A percentile compares a stretch with the other conserved stretches of the same genome.
phyloP scores from a whole-genome alignment of 53 echinoderm and acorn worm genomes.

The Apostichopus leukothele region DNA sequence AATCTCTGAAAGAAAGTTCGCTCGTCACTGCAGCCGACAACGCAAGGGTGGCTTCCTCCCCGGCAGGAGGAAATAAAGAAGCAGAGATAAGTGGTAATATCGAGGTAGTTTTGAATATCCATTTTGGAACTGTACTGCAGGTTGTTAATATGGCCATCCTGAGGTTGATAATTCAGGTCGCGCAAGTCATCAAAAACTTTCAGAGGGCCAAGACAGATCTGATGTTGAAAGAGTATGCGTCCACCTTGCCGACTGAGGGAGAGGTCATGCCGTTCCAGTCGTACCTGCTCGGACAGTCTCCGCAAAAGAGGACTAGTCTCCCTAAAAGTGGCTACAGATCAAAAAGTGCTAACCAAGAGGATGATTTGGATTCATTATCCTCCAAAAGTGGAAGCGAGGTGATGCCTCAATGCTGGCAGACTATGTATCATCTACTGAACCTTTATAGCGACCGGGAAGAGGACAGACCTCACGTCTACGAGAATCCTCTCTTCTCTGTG shows the following conservation, averaged over 20 bases:
- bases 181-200: constrained; percentile 71
- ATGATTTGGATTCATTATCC: constrained; percentile 3
- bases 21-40: not conserved
- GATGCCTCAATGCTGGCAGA: constrained; percentile 96
- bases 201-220: constrained; percentile 73
- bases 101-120: constrained; percentile 55
- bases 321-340: not conserved
- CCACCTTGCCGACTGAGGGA: constrained; percentile 47
- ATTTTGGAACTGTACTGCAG: constrained; percentile 76
- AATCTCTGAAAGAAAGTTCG: constrained; percentile 42
- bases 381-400: constrained; percentile 70
- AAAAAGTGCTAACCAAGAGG: not conserved
- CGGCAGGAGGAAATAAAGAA: constrained; percentile 44
- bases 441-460: constrained; percentile 61
- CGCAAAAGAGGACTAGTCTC: not conserved
- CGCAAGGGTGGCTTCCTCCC: constrained; percentile 16
- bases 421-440: constrained; percentile 97
- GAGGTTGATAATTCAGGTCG: constrained; percentile 83
- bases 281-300: not conserved
- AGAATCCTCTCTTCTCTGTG: constrained; percentile 77
- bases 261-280: not conserved
- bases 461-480: constrained; percentile 62
- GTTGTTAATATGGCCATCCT: constrained; percentile 96
- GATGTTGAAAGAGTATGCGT: constrained; percentile 60
- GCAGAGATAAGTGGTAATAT: constrained; percentile 61